A percentile compares a stretch with the other conserved stretches of the same genome.
phyloP scores from a whole-genome alignment of 1,140 invertebrate genomes.

The Ips typographus region DNA sequence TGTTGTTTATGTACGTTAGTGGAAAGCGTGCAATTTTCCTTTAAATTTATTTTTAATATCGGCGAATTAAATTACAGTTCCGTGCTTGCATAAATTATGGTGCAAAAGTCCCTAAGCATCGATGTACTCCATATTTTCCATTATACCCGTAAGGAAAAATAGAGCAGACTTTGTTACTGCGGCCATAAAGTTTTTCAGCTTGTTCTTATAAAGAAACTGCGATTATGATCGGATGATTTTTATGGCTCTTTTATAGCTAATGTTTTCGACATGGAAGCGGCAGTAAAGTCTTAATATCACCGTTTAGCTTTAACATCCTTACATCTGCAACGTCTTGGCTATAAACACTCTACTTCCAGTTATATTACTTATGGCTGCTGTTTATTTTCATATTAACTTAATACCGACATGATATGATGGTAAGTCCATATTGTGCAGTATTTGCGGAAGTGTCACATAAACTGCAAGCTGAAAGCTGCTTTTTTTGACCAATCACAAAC shows the following conservation, averaged over 20 bases:
- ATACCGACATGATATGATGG: too few species aligned
- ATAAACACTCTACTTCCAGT: neutral
- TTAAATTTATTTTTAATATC: too few species aligned
- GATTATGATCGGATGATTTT: neutral
- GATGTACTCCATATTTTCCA: too few species aligned
- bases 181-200: slow-evolving; percentile 1
- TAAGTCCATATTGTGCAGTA: too few species aligned
- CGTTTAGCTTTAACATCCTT: neutral
- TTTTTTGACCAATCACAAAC: neutral
- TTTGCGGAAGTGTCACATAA: too few species aligned
- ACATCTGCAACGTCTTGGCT: neutral
- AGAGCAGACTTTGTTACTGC: too few species aligned
- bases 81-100: too few species aligned
- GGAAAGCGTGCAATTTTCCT: too few species aligned
- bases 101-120: too few species aligned
- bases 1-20: too few species aligned
- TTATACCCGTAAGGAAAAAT: too few species aligned
- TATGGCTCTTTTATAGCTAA: neutral
- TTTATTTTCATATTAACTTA: neutral
- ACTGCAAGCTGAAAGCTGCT: neutral
- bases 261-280: neutral
- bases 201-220: neutral
- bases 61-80: too few species aligned
- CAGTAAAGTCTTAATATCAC: neutral
- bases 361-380: neutral